phyloP scores from a whole-genome alignment of 92 coral and sea anemone genomes.

The Siderastrea radians region DNA sequence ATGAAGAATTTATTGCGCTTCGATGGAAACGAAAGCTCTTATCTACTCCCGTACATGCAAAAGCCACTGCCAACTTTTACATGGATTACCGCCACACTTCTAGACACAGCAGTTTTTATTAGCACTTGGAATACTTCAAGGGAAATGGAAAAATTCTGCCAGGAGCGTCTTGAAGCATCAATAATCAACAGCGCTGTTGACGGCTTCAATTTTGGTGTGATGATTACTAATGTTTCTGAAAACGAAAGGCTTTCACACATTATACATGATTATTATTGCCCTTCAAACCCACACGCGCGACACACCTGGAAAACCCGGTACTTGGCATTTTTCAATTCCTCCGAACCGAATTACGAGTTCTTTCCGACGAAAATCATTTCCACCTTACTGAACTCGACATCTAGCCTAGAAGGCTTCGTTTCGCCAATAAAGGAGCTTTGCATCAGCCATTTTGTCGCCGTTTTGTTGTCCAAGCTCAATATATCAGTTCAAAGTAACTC shows the following conservation, averaged over 20 bases:
- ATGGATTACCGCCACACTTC: constrained; percentile 5
- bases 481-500: neutral
- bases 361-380: neutral
- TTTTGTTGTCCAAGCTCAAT: neutral
- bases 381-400: neutral
- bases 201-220: constrained; percentile 54
- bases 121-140: constrained; percentile 37
- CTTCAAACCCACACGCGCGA: neutral
- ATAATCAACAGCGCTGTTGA: constrained; percentile 61
- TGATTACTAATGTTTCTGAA: neutral
- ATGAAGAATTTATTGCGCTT: neutral
- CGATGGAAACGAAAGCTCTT: neutral
- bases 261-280: constrained; percentile 60
- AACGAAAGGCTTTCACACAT: constrained; percentile 48
- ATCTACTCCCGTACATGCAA: neutral
- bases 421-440: constrained; percentile 26
- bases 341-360: neutral
- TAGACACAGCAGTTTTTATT: constrained; percentile 13
- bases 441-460: constrained; percentile 16
- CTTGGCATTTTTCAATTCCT: constrained; percentile 2
- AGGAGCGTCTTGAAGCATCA: constrained; percentile 14
- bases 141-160: neutral
- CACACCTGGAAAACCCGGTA: constrained; percentile 37
- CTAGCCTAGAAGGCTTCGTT: neutral
- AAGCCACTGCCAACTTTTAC: neutral